Base-by-base conservation (phyloP, 2,113 vertebrate genomes). In the Triplophysa tibetana region DNA sequence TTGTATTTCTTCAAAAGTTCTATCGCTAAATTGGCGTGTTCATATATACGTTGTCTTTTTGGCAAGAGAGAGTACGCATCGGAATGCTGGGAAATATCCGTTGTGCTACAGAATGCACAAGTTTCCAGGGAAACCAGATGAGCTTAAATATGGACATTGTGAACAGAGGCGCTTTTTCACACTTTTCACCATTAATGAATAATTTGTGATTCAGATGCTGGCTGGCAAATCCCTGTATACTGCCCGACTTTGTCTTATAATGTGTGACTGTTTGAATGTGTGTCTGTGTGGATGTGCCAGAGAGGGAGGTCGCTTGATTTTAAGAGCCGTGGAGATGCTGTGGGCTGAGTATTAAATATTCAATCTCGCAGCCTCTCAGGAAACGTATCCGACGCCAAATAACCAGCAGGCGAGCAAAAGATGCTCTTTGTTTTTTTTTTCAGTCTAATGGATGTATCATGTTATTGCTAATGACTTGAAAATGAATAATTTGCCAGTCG, bases 101-200 rank as follows among this genome's bases (percentile, higher is more conserved):
- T 56, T 45, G 63, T 65, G 41, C 19, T 23, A 26, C 50, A 12
- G 33, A 63, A 77, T 45, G 38, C 29, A 69, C 68, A 78, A 78
- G 82, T 84, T 85, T 81, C 91, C 92, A 91, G 75, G 90, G 88
- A 89, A 92, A 83, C 81, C 68, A 58, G 54, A 89, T 87, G 85
- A 87, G 85, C 87, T 87, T 84, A 82, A 87, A 88, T 83, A 88
- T 81, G 83, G 70, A 56, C 70, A 65, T 85, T 84, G 45, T 61
- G 84, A 86, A 87, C 86, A 81, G 89, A 82, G 88, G 88, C 86
- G 87, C 26, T 52, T 85, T n/a, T 87, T 89, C 81, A 81, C 78
- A 88, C 29, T 60, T 85, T 87, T 89, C 79, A 79, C 77, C 77
- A 80, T 78, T 80, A 78, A 84, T 89, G 86, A 86, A 88, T 89